Conservation (phyloP, 2,888 invertebrate genomes). For the Argynnis bischoffii region DNA sequence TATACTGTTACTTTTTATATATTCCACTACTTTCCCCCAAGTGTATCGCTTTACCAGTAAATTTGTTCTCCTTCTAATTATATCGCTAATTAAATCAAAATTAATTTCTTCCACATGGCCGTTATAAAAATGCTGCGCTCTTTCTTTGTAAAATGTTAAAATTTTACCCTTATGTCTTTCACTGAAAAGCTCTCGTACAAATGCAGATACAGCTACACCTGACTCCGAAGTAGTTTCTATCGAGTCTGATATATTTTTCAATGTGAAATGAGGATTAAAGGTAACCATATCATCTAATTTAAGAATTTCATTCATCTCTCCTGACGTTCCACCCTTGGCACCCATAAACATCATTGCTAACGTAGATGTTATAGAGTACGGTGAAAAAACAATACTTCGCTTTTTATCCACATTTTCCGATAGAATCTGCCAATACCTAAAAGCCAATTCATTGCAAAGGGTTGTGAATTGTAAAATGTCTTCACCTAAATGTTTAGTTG, state of each 20-base stretch:
- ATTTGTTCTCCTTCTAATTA: slow-evolving; percentile 91
- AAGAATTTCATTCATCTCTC: slow-evolving; percentile 94
- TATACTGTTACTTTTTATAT: slow-evolving; percentile 87
- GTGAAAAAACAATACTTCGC: slow-evolving; percentile 90
- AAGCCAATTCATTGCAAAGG: slow-evolving; percentile 92
- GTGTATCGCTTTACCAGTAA: slow-evolving; percentile 90
- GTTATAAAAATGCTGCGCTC: slow-evolving; percentile 93
- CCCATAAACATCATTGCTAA: slow-evolving; percentile 95
- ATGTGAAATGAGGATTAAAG: slow-evolving; percentile 93
- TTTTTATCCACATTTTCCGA: slow-evolving; percentile 87
- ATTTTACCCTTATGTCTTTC: slow-evolving; percentile 91
- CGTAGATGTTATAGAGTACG: slow-evolving; percentile 92
- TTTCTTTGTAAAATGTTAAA: slow-evolving; percentile 92
- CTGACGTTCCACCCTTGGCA: slow-evolving; percentile 92
- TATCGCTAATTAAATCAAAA: slow-evolving; percentile 91
- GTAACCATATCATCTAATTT: slow-evolving; percentile 93
- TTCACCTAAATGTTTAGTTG: slow-evolving; percentile 86
- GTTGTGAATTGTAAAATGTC: slow-evolving; percentile 90
- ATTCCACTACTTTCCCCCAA: slow-evolving; percentile 89
- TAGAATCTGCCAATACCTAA: slow-evolving; percentile 90
- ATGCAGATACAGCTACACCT: slow-evolving; percentile 90
- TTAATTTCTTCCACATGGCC: slow-evolving; percentile 93
- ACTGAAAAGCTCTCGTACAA: slow-evolving; percentile 91
- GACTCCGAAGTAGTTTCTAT: slow-evolving; percentile 85
- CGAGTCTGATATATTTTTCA: slow-evolving; percentile 92